Evolutionary conservation across 2,113 vertebrate species (phyloP).

Genomic region (Oceanodroma tethys): DNA sequence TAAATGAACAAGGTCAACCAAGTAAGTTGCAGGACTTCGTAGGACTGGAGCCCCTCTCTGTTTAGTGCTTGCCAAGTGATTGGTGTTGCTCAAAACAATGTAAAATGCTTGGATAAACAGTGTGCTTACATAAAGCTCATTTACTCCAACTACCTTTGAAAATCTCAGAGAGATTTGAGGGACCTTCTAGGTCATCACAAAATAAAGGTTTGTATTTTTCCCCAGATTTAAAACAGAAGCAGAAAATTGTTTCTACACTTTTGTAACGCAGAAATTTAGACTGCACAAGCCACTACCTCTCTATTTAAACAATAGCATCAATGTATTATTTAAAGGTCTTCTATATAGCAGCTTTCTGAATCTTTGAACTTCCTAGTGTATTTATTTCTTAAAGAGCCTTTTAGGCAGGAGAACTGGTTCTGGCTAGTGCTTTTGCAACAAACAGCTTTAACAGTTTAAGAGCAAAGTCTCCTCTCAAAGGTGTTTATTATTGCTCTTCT

Average conservation of each 20-base stretch:
- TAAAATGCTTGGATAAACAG: not conserved
- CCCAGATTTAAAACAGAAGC: not conserved
- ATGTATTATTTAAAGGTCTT: not conserved
- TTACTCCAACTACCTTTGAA: not conserved
- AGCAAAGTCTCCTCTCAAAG: not conserved
- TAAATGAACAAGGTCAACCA: not conserved
- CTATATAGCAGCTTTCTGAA: not conserved
- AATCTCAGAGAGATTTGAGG: not conserved
- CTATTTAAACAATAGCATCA: not conserved
- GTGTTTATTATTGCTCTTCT: not conserved
- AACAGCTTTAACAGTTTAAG: not conserved
- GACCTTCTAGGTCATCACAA: not conserved
- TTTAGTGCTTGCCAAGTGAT: not conserved
- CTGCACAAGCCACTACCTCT: not conserved
- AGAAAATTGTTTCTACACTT: not conserved
- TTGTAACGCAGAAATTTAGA: not conserved
- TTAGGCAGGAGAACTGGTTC: not conserved
- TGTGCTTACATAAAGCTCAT: not conserved
- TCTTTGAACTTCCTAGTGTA: not conserved
- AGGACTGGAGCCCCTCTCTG: fast-evolving
- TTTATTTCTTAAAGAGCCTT: not conserved
- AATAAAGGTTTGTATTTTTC: not conserved
- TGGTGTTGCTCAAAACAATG: not conserved
- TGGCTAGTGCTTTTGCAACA: not conserved
- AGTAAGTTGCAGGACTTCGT: not conserved